These are phyloP conservation scores for Zaprionus taronus DNA, from an alignment of 1,140 invertebrate species.

Conservation along the genomic window DNA sequence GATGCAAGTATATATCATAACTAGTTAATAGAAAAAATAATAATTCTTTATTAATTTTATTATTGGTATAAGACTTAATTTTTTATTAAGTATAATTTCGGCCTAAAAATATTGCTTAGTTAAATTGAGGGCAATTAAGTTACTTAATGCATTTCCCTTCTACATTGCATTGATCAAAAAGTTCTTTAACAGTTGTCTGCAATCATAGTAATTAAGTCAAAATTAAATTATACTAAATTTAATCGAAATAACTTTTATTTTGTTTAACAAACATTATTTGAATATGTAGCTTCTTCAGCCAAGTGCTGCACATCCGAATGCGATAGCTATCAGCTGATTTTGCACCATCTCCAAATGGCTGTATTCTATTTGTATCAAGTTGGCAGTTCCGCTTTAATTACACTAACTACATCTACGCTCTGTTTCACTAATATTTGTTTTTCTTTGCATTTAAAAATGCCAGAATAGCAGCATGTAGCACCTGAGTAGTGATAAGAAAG, in stretches of 20 bases:
- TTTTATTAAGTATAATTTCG: no score
- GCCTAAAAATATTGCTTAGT: no score
- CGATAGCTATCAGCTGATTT: constrained; percentile 28
- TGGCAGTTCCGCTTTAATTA: constrained; percentile 32
- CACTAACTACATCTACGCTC: constrained; percentile 25
- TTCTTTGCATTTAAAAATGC: constrained; percentile 18
- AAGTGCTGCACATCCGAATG: constrained; percentile 24
- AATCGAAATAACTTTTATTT: neutral
- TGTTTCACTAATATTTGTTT: constrained; percentile 14
- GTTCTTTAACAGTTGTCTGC: no score
- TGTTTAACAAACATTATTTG: neutral
- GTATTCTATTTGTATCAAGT: neutral
- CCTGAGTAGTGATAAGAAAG: constrained; percentile 25
- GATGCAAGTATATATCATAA: no score
- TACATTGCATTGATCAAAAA: no score
- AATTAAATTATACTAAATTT: no score
- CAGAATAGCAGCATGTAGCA: constrained; percentile 53
- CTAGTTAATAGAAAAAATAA: no score
- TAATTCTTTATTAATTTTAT: no score
- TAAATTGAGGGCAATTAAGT: no score
- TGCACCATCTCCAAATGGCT: neutral
- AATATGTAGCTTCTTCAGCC: neutral
- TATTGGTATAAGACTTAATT: no score
- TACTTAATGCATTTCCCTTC: no score
- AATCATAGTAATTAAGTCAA: no score